These are phyloP conservation scores for Stegodyphus mimosarum DNA, from an alignment of 1,140 invertebrate genomes.

Conservation along the genomic window DNA sequence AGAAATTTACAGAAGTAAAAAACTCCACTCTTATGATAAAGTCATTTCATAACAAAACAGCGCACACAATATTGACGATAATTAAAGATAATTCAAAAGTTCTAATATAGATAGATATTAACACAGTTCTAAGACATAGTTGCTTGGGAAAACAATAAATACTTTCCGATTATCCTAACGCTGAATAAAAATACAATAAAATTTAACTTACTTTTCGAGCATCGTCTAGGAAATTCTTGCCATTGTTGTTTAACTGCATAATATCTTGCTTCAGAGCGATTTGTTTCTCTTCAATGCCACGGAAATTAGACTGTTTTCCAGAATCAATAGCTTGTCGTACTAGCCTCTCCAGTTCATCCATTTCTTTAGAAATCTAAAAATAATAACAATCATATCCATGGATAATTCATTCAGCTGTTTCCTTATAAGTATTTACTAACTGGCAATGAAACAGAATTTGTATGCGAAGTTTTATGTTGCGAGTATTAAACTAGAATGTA, in stretches of 20 bases:
- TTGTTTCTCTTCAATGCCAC: constrained; percentile 75
- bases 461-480: too few species aligned
- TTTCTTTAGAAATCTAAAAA: constrained; percentile 73
- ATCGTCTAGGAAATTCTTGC: constrained; percentile 78
- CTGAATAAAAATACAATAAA: not conserved
- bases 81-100: too few species aligned
- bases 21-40: constrained; percentile 29
- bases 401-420: too few species aligned
- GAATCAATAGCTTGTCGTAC: constrained; percentile 72
- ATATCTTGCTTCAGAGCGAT: constrained; percentile 74
- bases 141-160: too few species aligned
- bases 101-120: too few species aligned
- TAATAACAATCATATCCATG: not conserved
- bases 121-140: too few species aligned
- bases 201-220: constrained; percentile 72
- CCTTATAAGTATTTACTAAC: too few species aligned
- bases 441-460: too few species aligned
- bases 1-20: not conserved
- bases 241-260: constrained; percentile 73
- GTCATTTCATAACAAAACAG: too few species aligned
- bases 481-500: too few species aligned
- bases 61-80: too few species aligned
- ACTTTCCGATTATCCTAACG: too few species aligned
- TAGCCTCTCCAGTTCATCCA: constrained; percentile 75
- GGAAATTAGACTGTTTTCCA: constrained; percentile 64